Percentiles rank a stretch among this genome's conserved stretches.
These are phyloP conservation scores for Nesometra sesokonis DNA, from an alignment of 35 echinoderm and acorn worm genomes.

Conservation along the genomic window DNA sequence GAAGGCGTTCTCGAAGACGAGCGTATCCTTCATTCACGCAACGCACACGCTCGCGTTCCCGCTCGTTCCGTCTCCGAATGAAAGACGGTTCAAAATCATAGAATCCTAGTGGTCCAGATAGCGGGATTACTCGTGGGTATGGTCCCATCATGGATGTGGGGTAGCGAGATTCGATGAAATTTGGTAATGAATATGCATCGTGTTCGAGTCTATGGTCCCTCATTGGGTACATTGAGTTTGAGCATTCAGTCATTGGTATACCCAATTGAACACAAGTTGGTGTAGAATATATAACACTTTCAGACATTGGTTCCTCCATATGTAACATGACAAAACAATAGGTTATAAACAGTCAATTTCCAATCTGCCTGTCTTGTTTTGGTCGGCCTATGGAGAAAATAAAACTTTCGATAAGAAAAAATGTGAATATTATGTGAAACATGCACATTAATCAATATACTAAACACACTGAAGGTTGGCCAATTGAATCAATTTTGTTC, in stretches of 20 bases:
- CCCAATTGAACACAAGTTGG: conserved; percentile 95
- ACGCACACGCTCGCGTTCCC: conserved; percentile 77
- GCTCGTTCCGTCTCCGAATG: conserved; percentile 80
- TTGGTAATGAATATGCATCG: conserved; percentile 50
- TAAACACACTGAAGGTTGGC: too few species aligned
- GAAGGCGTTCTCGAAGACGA: conserved; percentile 68
- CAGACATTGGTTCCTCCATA: conserved; percentile 58
- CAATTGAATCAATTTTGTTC: too few species aligned
- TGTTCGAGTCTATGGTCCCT: conserved; percentile 36
- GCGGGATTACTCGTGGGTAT: conserved; percentile 64
- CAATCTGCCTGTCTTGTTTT: neutral
- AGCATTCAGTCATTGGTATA: conserved; percentile 82
- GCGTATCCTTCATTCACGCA: conserved; percentile 95
- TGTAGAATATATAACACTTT: conserved; percentile 80
- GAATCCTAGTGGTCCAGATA: conserved; percentile 82
- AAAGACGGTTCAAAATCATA: conserved; percentile 94
- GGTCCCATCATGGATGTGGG: conserved; percentile 62
- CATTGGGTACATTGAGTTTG: conserved; percentile 68
- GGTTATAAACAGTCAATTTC: neutral
- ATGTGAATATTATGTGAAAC: neutral
- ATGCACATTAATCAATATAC: too few species aligned
- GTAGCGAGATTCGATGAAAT: conserved; percentile 86
- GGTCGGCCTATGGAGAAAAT: neutral
- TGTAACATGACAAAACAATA: neutral
- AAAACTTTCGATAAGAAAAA: neutral